Evolutionary conservation across 2,113 vertebrate genomes (phyloP), one percentile per base, ranked within the genome.

Genomic region (Ariopsis seemanni): DNA sequence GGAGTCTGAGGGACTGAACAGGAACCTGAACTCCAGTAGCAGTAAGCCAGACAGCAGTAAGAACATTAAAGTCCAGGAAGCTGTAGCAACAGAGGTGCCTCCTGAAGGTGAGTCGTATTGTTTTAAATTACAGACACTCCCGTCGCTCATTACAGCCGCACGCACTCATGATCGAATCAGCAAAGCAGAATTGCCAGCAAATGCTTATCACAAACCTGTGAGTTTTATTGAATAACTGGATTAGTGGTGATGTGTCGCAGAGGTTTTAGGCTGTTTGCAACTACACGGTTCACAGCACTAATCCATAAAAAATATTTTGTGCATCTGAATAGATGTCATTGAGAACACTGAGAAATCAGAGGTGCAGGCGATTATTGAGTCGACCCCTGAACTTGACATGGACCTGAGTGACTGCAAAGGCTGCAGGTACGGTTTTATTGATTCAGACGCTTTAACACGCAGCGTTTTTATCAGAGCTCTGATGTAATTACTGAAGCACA

Each of bases 371-470:
- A 99, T 99, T 93, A 99, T 99, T 18, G 98, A 99, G 90, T 99
- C 98, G 11, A 99, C 98, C 62, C 98, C 98, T 55, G 98, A 99
- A 91, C 75, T 99, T 95, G 97, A 99, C 94, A 99, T 99, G 98
- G 97, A 98, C 87, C 95, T 98, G 63, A 96, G 95, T 72, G 94
- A 96, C 90, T 97, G 96, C 93, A 96, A 95, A 93, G 96, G 95
- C 90, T 96, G 97, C 60, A 99, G 98, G 98, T 99, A 92, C 22
- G 58, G 50, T 84, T 69, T 30, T 52, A 15, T 22, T 62, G 12
- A 86, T 89, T 63, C 50, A 62, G 11, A 86, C 58, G 25, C n/a
- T 75, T 74, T 72, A 25, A 50, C 48, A 74, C 50, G 65, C 50
- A 18, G 74, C 15, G 7, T 18, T 78, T 42, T 27, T 58, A 65